Percentiles rank a stretch among this genome's conserved stretches.
Conservation (phyloP, 2,113 vertebrate genomes). For the Ptyas mucosa region DNA sequence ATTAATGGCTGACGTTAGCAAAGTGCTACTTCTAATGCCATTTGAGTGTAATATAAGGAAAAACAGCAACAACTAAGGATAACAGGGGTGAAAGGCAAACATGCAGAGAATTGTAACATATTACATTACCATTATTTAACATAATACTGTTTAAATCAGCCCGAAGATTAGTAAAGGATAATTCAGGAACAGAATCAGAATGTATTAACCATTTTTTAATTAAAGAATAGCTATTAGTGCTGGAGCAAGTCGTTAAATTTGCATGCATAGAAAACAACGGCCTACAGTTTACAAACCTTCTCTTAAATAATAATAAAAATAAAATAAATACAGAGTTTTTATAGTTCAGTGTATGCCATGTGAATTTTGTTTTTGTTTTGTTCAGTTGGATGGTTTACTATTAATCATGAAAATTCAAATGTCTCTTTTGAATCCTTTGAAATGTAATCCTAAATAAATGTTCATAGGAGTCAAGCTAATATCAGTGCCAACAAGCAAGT, state of each 20-base stretch:
- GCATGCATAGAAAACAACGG: neutral
- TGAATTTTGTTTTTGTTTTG: neutral
- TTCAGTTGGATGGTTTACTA: neutral
- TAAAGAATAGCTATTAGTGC: neutral
- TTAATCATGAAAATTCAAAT: neutral
- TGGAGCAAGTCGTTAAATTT: neutral
- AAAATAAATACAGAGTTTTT: neutral
- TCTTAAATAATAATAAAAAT: neutral
- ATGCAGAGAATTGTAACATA: neutral
- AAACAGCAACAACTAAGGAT: neutral
- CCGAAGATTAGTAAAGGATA: neutral
- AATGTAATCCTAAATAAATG: neutral
- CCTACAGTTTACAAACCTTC: neutral
- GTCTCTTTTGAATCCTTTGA: neutral
- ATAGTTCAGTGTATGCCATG: neutral
- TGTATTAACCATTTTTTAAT: neutral
- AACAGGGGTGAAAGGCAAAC: neutral
- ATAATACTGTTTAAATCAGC: neutral
- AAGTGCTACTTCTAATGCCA: neutral
- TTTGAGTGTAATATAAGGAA: neutral
- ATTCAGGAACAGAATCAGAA: neutral
- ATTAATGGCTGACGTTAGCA: neutral
- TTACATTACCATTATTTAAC: neutral
- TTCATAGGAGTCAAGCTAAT: neutral
- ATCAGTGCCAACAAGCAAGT: neutral